phyloP scores from a whole-genome alignment of 2,113 vertebrate species.

The Lophius piscatorius region DNA sequence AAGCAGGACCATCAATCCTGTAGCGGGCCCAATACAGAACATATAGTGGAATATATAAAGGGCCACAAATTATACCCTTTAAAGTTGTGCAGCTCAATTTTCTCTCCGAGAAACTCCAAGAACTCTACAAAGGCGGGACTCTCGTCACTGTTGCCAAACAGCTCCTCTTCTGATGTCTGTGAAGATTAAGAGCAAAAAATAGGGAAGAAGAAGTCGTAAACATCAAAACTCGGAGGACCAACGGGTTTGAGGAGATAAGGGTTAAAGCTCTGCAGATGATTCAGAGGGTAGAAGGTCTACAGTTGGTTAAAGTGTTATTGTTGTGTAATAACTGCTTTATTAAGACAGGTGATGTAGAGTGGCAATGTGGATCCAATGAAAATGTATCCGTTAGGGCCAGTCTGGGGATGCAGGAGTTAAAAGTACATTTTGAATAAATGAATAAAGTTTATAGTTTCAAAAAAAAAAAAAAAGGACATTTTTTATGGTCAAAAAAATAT shows the following conservation, averaged over 20 bases:
- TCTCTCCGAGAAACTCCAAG: conserved; percentile 90
- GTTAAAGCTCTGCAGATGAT: too few species aligned
- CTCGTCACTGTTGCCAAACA: conserved; percentile 92
- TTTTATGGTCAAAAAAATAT: too few species aligned
- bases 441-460: too few species aligned
- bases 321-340: too few species aligned
- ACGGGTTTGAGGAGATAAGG: background rate
- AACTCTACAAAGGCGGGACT: conserved; percentile 92
- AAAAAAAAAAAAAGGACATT: too few species aligned
- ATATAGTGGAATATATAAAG: background rate
- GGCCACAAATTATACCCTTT: conserved; percentile 84
- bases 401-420: too few species aligned
- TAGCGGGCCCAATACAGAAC: background rate
- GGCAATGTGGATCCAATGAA: too few species aligned
- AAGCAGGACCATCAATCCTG: conserved; percentile 2
- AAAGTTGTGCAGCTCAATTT: conserved; percentile 93
- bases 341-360: too few species aligned
- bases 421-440: too few species aligned
- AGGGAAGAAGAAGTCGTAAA: background rate
- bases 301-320: too few species aligned
- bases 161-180: conserved; percentile 93
- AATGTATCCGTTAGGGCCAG: too few species aligned
- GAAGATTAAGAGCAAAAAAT: conserved; percentile 8
- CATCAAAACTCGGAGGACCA: conserved; percentile 10
- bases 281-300: too few species aligned